A percentile compares a stretch with the other conserved stretches of the same genome.
phyloP scores from a whole-genome alignment of 2,797 vertebrate genomes.

The Labeo calbasu region DNA sequence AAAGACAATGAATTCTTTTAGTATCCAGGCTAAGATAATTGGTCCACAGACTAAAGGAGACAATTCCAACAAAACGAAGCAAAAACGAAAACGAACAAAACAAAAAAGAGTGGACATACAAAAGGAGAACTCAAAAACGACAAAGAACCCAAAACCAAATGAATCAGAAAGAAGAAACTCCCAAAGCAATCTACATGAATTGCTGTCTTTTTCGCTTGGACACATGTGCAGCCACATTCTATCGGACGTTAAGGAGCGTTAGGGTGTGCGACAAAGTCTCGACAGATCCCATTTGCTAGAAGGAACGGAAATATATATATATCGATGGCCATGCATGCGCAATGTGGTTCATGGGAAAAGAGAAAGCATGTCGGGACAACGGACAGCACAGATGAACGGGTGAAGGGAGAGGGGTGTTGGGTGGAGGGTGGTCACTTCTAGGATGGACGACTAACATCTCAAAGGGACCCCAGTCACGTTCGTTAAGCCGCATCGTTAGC shows the following conservation, averaged over 20 bases:
- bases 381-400: conserved; percentile 74
- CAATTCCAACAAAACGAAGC: conserved; percentile 67
- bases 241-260: conserved; percentile 61
- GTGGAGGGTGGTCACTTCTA: conserved; percentile 70
- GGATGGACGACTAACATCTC: conserved; percentile 75
- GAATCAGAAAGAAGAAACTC: conserved; percentile 60
- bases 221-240: conserved; percentile 74
- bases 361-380: conserved; percentile 71
- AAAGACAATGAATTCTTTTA: conserved; percentile 96
- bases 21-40: conserved; percentile 82
- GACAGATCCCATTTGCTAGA: conserved; percentile 61
- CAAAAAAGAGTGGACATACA: conserved; percentile 68
- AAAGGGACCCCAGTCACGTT: conserved; percentile 80
- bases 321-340: conserved; percentile 77
- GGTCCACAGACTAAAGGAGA: conserved; percentile 66
- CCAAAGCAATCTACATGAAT: conserved; percentile 69
- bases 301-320: conserved; percentile 34
- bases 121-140: conserved; percentile 64
- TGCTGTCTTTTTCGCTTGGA: conserved; percentile 78
- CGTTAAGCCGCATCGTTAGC: background rate
- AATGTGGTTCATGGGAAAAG: conserved; percentile 70
- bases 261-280: conserved; percentile 60
- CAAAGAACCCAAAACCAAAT: conserved; percentile 66
- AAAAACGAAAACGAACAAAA: conserved; percentile 57
- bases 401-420: conserved; percentile 41